Conservation (phyloP, 2,797 vertebrate genomes). For the Meriones psammophilus region DNA sequence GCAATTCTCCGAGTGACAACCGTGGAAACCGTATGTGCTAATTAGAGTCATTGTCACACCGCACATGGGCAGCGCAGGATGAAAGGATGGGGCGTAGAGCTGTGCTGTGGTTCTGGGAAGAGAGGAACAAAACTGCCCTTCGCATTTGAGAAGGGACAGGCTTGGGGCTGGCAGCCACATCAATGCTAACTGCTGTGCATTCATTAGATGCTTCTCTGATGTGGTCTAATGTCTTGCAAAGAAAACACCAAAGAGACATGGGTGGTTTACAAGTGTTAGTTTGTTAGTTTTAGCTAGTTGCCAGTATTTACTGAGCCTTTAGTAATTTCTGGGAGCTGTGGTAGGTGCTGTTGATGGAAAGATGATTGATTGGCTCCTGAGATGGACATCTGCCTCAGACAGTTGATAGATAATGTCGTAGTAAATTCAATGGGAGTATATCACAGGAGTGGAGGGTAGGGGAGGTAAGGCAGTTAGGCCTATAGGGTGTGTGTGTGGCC, state of each 20-base stretch:
- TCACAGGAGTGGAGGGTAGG: neutral
- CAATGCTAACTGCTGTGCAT: neutral
- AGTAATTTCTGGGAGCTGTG: neutral
- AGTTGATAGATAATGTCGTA: neutral
- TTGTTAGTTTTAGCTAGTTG: neutral
- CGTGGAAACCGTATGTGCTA: neutral
- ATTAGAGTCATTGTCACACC: neutral
- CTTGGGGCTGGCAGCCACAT: neutral
- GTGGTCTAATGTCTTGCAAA: neutral
- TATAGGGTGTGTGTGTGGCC: neutral
- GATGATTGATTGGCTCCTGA: neutral
- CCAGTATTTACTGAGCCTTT: neutral
- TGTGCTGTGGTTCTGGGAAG: neutral
- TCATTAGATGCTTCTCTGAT: neutral
- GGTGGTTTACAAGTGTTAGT: neutral
- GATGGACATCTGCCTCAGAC: slow-evolving; percentile 11
- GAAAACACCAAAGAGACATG: neutral
- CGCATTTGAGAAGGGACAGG: neutral
- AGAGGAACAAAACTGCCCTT: neutral
- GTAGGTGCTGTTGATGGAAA: neutral
- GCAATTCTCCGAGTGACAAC: neutral
- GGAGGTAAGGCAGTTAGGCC: neutral
- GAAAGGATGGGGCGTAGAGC: neutral
- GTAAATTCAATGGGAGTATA: neutral
- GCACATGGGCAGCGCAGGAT: neutral